These are phyloP conservation scores for Neotoma lepida DNA, from an alignment of 2,113 vertebrate species.

Conservation along the genomic window DNA sequence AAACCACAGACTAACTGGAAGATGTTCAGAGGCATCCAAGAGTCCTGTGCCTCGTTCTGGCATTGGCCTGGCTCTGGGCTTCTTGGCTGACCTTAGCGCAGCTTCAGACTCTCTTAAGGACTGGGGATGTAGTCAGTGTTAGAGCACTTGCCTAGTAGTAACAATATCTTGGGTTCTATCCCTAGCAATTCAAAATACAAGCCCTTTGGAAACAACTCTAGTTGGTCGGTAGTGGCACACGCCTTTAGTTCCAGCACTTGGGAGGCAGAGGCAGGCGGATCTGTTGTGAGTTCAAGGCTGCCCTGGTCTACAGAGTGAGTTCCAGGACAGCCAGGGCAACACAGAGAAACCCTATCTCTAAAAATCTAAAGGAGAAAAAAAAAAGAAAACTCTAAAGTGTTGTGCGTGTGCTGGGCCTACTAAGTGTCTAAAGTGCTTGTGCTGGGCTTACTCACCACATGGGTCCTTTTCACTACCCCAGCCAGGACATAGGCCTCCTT, in stretches of 20 bases:
- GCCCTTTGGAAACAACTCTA: background rate
- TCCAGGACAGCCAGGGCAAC: background rate
- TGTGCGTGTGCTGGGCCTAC: background rate
- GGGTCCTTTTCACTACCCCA: background rate
- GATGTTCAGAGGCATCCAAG: background rate
- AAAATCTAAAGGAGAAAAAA: background rate
- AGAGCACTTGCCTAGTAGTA: background rate
- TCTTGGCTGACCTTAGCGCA: background rate
- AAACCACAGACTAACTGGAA: background rate
- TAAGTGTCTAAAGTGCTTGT: background rate
- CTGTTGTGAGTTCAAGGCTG: background rate
- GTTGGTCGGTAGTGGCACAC: background rate
- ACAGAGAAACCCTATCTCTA: background rate
- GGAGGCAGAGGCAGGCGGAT: background rate
- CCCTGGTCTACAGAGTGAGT: background rate
- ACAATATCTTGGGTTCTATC: background rate
- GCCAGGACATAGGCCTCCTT: background rate
- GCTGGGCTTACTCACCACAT: background rate
- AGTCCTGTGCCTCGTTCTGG: background rate
- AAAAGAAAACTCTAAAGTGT: background rate
- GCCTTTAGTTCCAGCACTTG: background rate
- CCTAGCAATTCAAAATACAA: background rate
- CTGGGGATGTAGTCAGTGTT: background rate
- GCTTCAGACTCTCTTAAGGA: background rate
- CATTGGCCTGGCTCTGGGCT: fast-evolving